Evolutionary conservation across 2,888 invertebrate species (phyloP), one percentile per base, ranked within the genome.

Genomic region (Clistopyga incitator): DNA sequence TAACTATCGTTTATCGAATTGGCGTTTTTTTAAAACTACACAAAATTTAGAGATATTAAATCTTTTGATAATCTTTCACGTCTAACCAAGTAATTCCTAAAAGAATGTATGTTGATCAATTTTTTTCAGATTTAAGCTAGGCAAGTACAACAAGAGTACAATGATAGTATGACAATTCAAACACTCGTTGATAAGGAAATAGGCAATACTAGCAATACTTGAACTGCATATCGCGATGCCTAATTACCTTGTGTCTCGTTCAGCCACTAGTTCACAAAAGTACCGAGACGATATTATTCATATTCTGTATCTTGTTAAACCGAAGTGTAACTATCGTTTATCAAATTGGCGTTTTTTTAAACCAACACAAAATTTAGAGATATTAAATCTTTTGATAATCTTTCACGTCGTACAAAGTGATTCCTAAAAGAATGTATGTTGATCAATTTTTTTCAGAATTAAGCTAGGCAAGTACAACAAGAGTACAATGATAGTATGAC

Each of bases 281-380:
- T n/a, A n/a, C n/a, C n/a, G n/a, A n/a, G n/a, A n/a, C n/a, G n/a
- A n/a, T 65, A 85, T 86, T 85, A 86, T 81, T 79, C 52, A 64
- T 72, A 82, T 59, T 78, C 78, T 65, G 65, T 74, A 67, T 81
- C 61, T 78, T 70, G 78, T 64, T 77, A 77, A 75, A 78, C 70
- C 45, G 71, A 34, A 64, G n/a, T 59, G 42, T 45, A 64, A 70
- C 59, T 20, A 45, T 52, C 38, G 38, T 38, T 61, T 64, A 81
- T 80, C 52, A 11, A 75, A 61, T 29, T 29, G 29, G 4, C 29
- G 29, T 29, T 29, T 4, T 29, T 29, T 29, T 54, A 3, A n/a
- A 4, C n/a, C n/a, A n/a, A n/a, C n/a, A n/a, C n/a, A n/a, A n/a
- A n/a, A n/a, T n/a, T n/a, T n/a, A n/a, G n/a, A n/a, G n/a, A n/a